These are phyloP conservation scores for fruit fly (Drosophila melanogaster) DNA, from an alignment of 1,140 invertebrate genomes.

Conservation along the genomic window DNA sequence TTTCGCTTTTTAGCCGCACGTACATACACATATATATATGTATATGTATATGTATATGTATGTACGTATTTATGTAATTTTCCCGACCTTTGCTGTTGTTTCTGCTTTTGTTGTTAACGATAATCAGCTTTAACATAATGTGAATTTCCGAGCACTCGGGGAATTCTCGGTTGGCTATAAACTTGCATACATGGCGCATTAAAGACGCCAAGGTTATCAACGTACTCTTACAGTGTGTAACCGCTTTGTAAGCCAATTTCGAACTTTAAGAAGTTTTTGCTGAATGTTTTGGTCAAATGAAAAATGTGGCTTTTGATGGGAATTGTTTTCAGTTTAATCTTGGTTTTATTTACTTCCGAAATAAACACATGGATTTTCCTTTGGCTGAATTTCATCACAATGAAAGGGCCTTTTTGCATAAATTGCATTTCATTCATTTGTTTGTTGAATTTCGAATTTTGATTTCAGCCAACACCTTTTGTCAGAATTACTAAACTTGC, in stretches of 20 bases:
- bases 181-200: conserved; percentile 1
- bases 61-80: background rate
- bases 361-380: too few species aligned
- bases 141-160: conserved; percentile 32
- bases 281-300: background rate
- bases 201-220: conserved; percentile 49
- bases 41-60: too few species aligned
- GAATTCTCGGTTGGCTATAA: conserved; percentile 16
- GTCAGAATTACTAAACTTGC: background rate
- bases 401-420: background rate
- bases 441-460: background rate
- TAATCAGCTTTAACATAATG: conserved; percentile 52
- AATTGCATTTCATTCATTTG: background rate
- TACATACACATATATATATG: background rate
- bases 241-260: background rate
- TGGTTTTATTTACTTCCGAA: too few species aligned
- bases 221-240: conserved; percentile 46
- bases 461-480: background rate
- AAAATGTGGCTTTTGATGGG: too few species aligned
- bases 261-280: background rate
- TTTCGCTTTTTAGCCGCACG: conserved; percentile 43
- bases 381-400: too few species aligned
- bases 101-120: conserved; percentile 12
- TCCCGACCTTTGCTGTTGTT: conserved; percentile 16
- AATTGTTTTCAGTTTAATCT: too few species aligned